Evolutionary conservation across 35 echinoderm and acorn worm species (phyloP), one percentile per base, ranked within the genome.

Genomic region (Lytechinus variegatus): DNA sequence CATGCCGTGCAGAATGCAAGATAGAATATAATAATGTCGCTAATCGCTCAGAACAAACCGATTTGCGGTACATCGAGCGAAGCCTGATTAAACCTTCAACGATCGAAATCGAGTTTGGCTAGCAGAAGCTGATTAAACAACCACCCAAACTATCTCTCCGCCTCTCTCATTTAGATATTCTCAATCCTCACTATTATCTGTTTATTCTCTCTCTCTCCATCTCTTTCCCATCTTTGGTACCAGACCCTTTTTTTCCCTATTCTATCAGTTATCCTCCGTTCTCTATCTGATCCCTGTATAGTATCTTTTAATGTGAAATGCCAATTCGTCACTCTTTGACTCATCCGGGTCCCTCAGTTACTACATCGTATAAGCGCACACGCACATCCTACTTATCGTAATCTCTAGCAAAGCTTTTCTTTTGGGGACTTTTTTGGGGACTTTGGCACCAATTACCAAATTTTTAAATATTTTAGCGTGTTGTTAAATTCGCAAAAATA

Each of bases 1-100:
- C 61, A 71, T 79, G 66, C 24, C 16, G 19, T 79, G 66, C 27
- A 13, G 88, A 54, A 90, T 90, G 88, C 88, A n/a, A 6, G 29
- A 90, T 90, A 44, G 88, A 28, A 90, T 44, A 90, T 7, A 54
- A 16, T 52, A 90, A 90, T 90, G 88, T 90, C 88, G 88, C 88
- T 90, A 90, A 90, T 90, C 88, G 88, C 88, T 90, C 88, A 90
- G 88, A 90, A 90, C 88, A 90, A 90, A 90, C 88, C 88, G 88
- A 90, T 90, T 90, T 90, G 88, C 88, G 88, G 88, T 19, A 44
- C 88, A 90, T 90, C 88, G 88, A 90, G 52, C 88, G 88, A 90
- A 90, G 88, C 88, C 88, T 90, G 88, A 90, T 90, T 90, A 90
- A 90, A 90, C 88, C 52, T 90, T 44, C 88, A 90, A 54, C 88